Evolutionary conservation across 2,113 vertebrate genomes (phyloP), one percentile per base, ranked within the genome.

Genomic region (Rostratula benghalensis): DNA sequence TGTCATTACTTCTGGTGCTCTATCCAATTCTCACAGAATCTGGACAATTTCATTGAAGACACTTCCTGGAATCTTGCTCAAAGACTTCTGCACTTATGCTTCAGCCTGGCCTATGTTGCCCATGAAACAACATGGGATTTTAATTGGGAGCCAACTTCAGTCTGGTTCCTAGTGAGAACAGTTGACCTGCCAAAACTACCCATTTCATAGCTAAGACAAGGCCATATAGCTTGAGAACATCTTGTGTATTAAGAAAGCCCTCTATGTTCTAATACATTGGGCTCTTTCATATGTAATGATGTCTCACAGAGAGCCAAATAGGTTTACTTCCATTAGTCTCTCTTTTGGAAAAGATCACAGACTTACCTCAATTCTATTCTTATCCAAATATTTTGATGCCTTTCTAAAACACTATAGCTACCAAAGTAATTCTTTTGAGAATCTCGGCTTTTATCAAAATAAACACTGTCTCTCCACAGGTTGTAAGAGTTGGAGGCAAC

Each of bases 271-370:
- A n/a, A 31, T 3, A 24, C 13, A 13, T 7, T 56, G 12, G 23
- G 3, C 5, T 5, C 12, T 7, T 16, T 77, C 3, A 5, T 15
- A 51, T 10, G 25, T 11, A 39, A 28, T 37, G 10, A 2, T n/a
- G 7, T 54, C 28, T 79, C 15, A 41, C 6, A 89, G 17, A 68
- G 12, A 80, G 46, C 12, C 57, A 6, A 56, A 28, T 1, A 56
- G 8, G 18, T 80, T 37, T 74, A 28, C 4, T 74, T 22, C 23
- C 0, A 1, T 70, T 73, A 77, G 37, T 54, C 10, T 64, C 8
- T 7, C 7, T 33, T 51, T 91, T 64, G 56, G 5, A 41, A 63
- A 84, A 65, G 13, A 39, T 75, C 23, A 56, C 10, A 74, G 13
- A 6, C 11, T 48, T 61, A 30, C 11, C 33, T 80, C 10, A 33